Evolutionary conservation across 2,888 invertebrate genomes (phyloP).

Genomic region (Pachliopta kotzebuea): DNA sequence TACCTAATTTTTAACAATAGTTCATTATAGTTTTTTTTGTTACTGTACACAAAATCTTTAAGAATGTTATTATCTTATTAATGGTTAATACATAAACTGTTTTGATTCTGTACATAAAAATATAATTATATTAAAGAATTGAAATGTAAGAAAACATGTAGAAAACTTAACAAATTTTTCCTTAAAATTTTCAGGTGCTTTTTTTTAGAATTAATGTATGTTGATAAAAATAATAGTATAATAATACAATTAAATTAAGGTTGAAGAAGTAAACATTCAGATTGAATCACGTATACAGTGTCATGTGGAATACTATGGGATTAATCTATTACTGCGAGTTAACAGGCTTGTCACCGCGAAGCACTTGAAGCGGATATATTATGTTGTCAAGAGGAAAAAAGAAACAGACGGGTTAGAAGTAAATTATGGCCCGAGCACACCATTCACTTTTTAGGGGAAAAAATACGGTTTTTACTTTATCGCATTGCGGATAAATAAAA

Average conservation of each 20-base stretch:
- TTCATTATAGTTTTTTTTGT: no score
- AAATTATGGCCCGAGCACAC: slow-evolving; percentile 19
- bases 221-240: no score
- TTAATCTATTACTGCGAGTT: slow-evolving; percentile 24
- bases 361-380: slow-evolving; percentile 25
- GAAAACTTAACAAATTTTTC: no score
- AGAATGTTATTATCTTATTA: no score
- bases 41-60: no score
- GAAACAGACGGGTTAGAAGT: slow-evolving; percentile 21
- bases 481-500: slow-evolving; percentile 14
- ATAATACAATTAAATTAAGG: neutral
- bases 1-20: no score
- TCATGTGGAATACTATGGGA: slow-evolving; percentile 1
- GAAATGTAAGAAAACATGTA: no score
- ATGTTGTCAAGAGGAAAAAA: slow-evolving; percentile 18
- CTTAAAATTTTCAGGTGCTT: no score
- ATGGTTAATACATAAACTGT: no score
- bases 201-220: no score
- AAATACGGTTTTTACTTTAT: slow-evolving; percentile 18
- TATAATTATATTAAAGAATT: no score
- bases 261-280: neutral
- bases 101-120: no score
- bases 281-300: neutral
- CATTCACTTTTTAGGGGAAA: slow-evolving; percentile 17
- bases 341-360: slow-evolving; percentile 23